These are phyloP conservation scores for Upupa epops DNA, from an alignment of 2,113 vertebrate species.

Conservation along the genomic window DNA sequence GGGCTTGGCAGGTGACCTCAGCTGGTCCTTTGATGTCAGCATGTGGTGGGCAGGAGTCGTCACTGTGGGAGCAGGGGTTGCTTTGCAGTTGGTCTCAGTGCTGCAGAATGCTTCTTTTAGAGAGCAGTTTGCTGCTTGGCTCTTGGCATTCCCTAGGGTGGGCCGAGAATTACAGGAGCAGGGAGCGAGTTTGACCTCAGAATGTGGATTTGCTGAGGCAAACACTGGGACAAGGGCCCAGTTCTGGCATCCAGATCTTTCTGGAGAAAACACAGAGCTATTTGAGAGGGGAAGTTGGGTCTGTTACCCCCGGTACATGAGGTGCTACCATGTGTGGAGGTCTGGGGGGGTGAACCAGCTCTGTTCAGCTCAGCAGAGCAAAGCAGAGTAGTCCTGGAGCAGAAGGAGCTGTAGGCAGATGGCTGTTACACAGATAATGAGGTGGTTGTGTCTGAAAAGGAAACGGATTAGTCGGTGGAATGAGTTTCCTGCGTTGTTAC, in stretches of 20 bases:
- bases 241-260: background rate
- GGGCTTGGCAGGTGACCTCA: background rate
- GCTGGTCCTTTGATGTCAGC: background rate
- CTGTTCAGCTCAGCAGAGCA: background rate
- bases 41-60: background rate
- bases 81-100: too few species aligned
- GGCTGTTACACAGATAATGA: background rate
- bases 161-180: background rate
- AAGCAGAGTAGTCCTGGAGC: background rate
- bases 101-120: background rate
- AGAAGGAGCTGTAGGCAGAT: background rate
- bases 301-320: background rate
- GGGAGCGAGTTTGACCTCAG: background rate
- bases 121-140: background rate
- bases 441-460: background rate
- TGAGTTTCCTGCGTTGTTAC: background rate
- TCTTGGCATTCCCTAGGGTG: too few species aligned
- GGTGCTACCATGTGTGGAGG: accelerated
- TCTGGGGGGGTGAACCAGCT: background rate
- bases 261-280: background rate
- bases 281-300: background rate
- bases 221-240: background rate
- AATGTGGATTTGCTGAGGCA: background rate
- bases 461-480: too few species aligned
- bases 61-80: accelerated